These are phyloP conservation scores for Oryzias sinensis DNA, from an alignment of 2,797 vertebrate species.

Conservation along the genomic window DNA sequence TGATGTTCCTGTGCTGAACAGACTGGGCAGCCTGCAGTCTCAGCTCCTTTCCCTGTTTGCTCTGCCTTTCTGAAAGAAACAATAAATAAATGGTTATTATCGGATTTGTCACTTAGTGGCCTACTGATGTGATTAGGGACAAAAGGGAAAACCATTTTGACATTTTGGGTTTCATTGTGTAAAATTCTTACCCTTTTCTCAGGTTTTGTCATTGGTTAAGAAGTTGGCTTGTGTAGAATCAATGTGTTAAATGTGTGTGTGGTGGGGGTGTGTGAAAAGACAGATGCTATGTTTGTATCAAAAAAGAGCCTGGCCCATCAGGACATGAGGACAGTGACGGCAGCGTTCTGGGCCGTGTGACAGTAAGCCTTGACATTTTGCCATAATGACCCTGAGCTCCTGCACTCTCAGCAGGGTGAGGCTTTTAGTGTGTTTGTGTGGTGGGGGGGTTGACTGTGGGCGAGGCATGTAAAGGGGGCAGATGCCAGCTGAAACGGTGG, in stretches of 20 bases:
- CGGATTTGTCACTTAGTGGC: too few species aligned
- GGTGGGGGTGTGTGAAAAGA: constrained; percentile 38
- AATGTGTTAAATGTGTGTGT: constrained; percentile 30
- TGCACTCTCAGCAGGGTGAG: constrained; percentile 62
- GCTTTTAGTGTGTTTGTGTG: constrained; percentile 34
- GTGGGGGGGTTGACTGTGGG: constrained; percentile 51
- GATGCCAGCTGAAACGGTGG: constrained; percentile 74
- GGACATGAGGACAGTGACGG: constrained; percentile 56
- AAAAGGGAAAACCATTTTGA: too few species aligned
- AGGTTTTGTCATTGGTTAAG: constrained; percentile 33
- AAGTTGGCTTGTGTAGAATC: constrained; percentile 42
- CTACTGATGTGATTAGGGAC: too few species aligned
- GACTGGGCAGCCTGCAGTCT: background rate
- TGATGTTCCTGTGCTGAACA: background rate
- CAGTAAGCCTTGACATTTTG: constrained; percentile 72
- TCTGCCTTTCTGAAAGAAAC: too few species aligned
- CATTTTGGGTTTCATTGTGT: too few species aligned
- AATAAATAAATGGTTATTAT: too few species aligned
- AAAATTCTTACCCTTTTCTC: background rate
- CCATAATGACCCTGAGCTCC: constrained; percentile 77
- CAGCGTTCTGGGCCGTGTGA: constrained; percentile 61
- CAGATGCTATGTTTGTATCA: constrained; percentile 69
- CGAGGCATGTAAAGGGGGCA: constrained; percentile 59
- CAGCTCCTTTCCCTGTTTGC: background rate
- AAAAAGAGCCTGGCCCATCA: constrained; percentile 54